Evolutionary conservation across 2,113 vertebrate genomes (phyloP).

Genomic region (Thryonomys swinderianus): DNA sequence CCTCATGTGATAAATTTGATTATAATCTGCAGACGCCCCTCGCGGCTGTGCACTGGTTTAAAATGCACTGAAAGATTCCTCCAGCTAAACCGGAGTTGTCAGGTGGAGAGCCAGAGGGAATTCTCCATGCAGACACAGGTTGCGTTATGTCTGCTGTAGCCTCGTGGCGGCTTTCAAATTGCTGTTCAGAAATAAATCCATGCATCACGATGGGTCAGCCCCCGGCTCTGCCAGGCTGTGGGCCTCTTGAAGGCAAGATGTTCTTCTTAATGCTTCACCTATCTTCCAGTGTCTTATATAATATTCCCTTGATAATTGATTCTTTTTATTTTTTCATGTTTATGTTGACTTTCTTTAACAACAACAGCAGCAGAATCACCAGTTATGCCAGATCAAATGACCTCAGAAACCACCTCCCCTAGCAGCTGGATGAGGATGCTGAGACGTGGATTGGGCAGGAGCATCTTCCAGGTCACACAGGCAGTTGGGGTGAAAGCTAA

Average conservation of each 20-base stretch:
- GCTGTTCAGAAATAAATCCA: slow-evolving; percentile 67
- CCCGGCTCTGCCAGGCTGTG: accelerated
- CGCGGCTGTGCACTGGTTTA: slow-evolving; percentile 52
- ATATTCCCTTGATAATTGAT: not conserved
- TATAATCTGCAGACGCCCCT: slow-evolving; percentile 77
- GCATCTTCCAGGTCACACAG: not conserved
- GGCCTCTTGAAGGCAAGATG: not conserved
- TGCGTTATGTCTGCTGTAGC: slow-evolving; percentile 65
- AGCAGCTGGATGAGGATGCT: not conserved
- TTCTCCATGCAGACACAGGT: slow-evolving; percentile 64
- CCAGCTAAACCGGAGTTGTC: slow-evolving; percentile 83
- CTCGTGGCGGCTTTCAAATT: slow-evolving; percentile 65
- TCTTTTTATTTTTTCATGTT: not conserved
- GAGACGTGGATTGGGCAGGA: not conserved
- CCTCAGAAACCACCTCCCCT: not conserved
- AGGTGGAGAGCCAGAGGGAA: slow-evolving; percentile 78
- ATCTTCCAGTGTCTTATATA: not conserved
- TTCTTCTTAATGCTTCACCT: not conserved
- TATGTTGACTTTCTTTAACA: not conserved
- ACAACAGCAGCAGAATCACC: not conserved
- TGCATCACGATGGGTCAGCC: slow-evolving; percentile 50
- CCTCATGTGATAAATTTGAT: slow-evolving; percentile 65
- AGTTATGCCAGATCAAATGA: not conserved
- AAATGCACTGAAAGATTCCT: slow-evolving; percentile 78
- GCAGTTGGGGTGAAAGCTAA: not conserved